A percentile compares a stretch with the other conserved stretches of the same genome.
phyloP scores from a whole-genome alignment of 2,888 invertebrate genomes.

The Homarus gammarus region DNA sequence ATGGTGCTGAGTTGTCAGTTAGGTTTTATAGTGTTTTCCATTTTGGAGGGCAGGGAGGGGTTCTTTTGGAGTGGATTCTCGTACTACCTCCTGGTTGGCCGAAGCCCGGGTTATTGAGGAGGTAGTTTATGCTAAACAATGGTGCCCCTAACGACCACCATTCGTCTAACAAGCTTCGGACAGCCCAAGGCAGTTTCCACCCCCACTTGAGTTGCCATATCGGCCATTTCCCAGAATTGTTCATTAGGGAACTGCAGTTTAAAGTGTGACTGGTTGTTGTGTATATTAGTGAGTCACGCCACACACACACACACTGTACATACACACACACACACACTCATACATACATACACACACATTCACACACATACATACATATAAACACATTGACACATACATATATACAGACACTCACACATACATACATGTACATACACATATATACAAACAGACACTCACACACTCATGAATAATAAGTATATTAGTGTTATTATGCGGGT shows the following conservation, averaged over 20 bases:
- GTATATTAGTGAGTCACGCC: background rate
- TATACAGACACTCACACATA: background rate
- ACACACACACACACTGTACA: background rate
- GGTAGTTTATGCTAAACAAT: background rate
- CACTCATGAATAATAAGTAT: background rate
- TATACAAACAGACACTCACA: constrained; percentile 13
- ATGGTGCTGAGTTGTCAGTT: too few relatives aligned
- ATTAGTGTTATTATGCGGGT: background rate
- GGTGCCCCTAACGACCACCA: background rate
- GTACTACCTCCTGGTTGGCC: too few relatives aligned
- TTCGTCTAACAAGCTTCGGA: background rate
- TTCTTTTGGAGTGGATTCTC: too few relatives aligned
- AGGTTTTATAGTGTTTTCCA: too few relatives aligned
- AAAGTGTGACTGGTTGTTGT: background rate
- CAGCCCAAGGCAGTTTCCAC: background rate
- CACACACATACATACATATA: background rate
- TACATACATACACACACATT: background rate
- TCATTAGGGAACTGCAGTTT: background rate
- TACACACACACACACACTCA: background rate
- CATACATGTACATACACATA: constrained; percentile 10
- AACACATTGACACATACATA: background rate
- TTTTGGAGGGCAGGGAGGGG: too few relatives aligned
- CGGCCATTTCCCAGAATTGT: background rate
- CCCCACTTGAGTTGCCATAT: background rate
- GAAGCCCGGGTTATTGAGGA: background rate